phyloP scores from a whole-genome alignment of 2,797 vertebrate genomes.

The Leptodactylus fallax region DNA sequence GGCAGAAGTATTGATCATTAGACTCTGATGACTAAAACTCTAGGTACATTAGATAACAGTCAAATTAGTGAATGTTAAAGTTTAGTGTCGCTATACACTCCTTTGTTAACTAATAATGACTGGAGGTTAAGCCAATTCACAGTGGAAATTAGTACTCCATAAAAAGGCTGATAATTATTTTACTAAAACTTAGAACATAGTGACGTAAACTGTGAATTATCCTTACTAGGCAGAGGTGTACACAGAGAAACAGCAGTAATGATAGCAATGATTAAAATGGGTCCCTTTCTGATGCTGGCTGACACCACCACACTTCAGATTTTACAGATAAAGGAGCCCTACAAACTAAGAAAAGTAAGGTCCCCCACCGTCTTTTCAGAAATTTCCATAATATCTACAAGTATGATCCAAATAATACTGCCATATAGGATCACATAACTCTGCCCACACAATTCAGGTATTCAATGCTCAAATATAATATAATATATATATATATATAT shows the following conservation, averaged over 20 bases:
- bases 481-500: too few species aligned
- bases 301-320: neutral
- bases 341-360: too few species aligned
- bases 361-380: too few species aligned
- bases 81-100: neutral
- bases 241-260: neutral
- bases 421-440: too few species aligned
- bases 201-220: neutral
- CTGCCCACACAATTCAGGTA: too few species aligned
- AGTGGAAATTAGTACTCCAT: neutral
- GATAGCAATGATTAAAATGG: neutral
- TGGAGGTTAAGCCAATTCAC: neutral
- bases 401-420: neutral
- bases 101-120: constrained; percentile 22
- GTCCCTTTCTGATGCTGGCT: neutral
- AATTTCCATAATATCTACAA: too few species aligned
- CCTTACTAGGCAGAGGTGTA: too few species aligned
- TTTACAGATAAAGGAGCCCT: neutral
- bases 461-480: too few species aligned
- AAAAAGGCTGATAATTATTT: neutral
- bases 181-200: neutral
- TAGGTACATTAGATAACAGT: constrained; percentile 12
- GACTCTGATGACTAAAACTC: neutral
- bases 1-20: constrained; percentile 4
- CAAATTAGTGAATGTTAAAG: constrained; percentile 13